Evolutionary conservation across 2,113 vertebrate species (phyloP).

Genomic region (Bubo bubo): DNA sequence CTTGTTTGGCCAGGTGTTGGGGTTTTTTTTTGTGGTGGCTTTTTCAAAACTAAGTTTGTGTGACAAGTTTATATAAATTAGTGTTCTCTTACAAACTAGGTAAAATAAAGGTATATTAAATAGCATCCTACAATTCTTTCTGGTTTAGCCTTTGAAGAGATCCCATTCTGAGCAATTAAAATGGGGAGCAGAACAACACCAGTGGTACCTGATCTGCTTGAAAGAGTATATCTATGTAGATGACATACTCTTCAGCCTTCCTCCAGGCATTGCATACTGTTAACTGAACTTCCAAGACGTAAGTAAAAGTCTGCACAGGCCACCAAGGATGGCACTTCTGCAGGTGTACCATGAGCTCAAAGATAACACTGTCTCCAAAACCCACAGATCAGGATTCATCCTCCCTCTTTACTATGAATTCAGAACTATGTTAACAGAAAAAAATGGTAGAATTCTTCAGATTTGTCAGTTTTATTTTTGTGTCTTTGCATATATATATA

Average conservation of each 20-base stretch:
- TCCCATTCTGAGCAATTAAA: background rate
- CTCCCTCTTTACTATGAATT: background rate
- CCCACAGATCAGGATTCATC: background rate
- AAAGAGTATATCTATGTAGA: background rate
- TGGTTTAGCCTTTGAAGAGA: background rate
- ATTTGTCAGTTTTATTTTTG: background rate
- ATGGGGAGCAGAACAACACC: background rate
- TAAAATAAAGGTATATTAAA: background rate
- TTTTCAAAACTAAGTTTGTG: background rate
- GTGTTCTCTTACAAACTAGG: background rate
- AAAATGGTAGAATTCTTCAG: background rate
- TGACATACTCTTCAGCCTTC: background rate
- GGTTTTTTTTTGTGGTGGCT: background rate
- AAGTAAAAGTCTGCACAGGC: background rate
- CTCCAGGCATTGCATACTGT: background rate
- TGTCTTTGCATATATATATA: background rate
- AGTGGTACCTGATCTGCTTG: background rate
- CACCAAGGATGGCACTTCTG: background rate
- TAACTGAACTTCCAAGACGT: background rate
- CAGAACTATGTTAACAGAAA: background rate
- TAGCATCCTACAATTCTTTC: fast-evolving
- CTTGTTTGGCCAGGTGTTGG: background rate
- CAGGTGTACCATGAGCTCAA: background rate
- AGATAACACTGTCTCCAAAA: background rate
- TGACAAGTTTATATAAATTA: background rate